Base-by-base conservation (phyloP, 1,140 invertebrate species). In the Atta colombica region DNA sequence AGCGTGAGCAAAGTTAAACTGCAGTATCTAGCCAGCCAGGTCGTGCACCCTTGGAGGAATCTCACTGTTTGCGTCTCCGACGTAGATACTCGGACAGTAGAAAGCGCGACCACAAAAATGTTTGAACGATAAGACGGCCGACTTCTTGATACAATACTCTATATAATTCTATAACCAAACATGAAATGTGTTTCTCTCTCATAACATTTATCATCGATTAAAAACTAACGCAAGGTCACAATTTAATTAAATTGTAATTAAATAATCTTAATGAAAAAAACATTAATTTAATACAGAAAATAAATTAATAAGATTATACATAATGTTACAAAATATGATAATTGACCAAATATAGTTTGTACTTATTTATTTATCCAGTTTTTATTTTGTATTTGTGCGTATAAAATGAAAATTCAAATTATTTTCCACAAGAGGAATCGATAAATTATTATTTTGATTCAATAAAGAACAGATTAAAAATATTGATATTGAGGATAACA, bases 41-140 rank as follows among this genome's bases (percentile, higher is more conserved):
- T 87, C 85, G 86, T 89, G 49, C 81, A 90, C 88, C 86, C 88
- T 74, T 81, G 60, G 63, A 88, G 81, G 74, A 88, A 77, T 85
- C 88, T 85, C 72, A 61, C 66, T 78, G 78, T 88, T 87, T 86
- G 85, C 80, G 74, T 80, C 86, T 77, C 77, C 49, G 25, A 21
- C 77, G 82, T 77, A 89, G 87, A 91, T 92, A 87, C 89, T 77
- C 91, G 90, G 93, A 93, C 92, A 91, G 92, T 92, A 87, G 72
- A 84, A 85, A 65, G 87, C 74, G 51, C 61, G 74, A 77, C 89
- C 65, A 87, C 80, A 66, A 84, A 84, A 84, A 84, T 84, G 55
- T 61, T 58, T 55, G 51, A 58, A 80, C 71, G 87, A 78, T 75
- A 87, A 82, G 75, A 71, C 68, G n/a, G 28, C 8, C 12, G 49